Conservation (phyloP, 1,140 invertebrate species). For the Aplysia californica region DNA sequence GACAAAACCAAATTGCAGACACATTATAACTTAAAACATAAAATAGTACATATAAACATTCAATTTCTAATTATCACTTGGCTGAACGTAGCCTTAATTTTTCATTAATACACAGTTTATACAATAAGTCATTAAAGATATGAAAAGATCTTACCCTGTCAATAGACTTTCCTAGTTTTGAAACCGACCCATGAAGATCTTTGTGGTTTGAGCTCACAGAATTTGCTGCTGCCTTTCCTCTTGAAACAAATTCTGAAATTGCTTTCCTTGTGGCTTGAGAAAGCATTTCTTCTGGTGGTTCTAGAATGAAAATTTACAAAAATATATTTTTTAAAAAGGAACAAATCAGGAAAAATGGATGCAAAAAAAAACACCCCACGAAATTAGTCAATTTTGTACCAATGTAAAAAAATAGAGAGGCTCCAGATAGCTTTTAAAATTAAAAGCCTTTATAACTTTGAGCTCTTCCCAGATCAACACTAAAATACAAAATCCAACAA, state of each 20-base stretch:
- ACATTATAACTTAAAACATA: too few relatives aligned
- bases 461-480: too few relatives aligned
- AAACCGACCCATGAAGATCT: conserved; percentile 88
- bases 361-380: background rate
- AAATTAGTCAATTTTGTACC: background rate
- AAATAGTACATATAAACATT: too few relatives aligned
- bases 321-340: background rate
- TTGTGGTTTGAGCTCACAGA: conserved; percentile 73
- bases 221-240: conserved; percentile 59
- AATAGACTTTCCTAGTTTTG: conserved; percentile 96
- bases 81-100: too few relatives aligned
- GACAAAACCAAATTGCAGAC: too few relatives aligned
- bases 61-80: too few relatives aligned
- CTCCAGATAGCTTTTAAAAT: too few relatives aligned
- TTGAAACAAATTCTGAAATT: conserved; percentile 58
- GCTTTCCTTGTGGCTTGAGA: conserved; percentile 57
- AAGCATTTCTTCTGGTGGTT: conserved; percentile 46
- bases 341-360: background rate
- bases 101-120: too few relatives aligned
- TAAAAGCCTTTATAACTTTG: too few relatives aligned
- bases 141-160: conserved; percentile 76
- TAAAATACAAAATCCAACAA: too few relatives aligned
- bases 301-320: conserved; percentile 10
- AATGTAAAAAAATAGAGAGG: too few relatives aligned
- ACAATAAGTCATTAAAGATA: too few relatives aligned